Evolutionary conservation across 1,140 invertebrate genomes (phyloP).

Genomic region (Drosophila sturtevanti): DNA sequence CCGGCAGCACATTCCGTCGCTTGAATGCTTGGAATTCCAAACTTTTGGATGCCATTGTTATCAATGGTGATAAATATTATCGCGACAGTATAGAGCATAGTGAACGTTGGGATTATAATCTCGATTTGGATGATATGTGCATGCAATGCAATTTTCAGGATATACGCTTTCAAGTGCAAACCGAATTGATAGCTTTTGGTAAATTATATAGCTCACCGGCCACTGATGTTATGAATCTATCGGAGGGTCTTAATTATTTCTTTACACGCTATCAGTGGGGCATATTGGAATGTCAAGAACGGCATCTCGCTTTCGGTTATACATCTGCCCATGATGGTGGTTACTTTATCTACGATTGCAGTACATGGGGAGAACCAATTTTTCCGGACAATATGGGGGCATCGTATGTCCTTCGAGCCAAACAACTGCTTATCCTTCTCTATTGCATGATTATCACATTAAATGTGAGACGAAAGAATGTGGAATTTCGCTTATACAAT

Average conservation of each 20-base stretch:
- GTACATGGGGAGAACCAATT: conserved; percentile 83
- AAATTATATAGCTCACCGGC: conserved; percentile 83
- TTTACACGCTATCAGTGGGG: conserved; percentile 83
- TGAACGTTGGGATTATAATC: conserved; percentile 83
- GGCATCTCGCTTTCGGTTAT: conserved; percentile 84
- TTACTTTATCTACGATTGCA: conserved; percentile 86
- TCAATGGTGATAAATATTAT: conserved; percentile 84
- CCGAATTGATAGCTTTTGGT: conserved; percentile 84
- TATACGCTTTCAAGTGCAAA: conserved; percentile 83
- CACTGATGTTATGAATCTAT: conserved; percentile 84
- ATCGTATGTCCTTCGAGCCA: conserved; percentile 84
- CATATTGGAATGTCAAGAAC: conserved; percentile 83
- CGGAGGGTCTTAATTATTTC: conserved; percentile 84
- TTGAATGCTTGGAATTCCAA: conserved; percentile 84
- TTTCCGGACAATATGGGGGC: conserved; percentile 84
- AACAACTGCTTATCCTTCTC: conserved; percentile 84
- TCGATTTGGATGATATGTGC: conserved; percentile 80
- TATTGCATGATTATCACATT: conserved; percentile 84
- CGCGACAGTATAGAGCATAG: conserved; percentile 81
- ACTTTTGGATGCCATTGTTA: conserved; percentile 84
- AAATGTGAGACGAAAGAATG: conserved; percentile 60
- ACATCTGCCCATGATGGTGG: conserved; percentile 69
- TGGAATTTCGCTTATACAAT: conserved; percentile 36
- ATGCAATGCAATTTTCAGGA: conserved; percentile 82
- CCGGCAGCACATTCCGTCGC: conserved; percentile 83